Percentiles rank a stretch among this genome's conserved stretches.
Evolutionary conservation across 2,797 vertebrate species (phyloP).

Genomic region (Siniperca scherzeri): DNA sequence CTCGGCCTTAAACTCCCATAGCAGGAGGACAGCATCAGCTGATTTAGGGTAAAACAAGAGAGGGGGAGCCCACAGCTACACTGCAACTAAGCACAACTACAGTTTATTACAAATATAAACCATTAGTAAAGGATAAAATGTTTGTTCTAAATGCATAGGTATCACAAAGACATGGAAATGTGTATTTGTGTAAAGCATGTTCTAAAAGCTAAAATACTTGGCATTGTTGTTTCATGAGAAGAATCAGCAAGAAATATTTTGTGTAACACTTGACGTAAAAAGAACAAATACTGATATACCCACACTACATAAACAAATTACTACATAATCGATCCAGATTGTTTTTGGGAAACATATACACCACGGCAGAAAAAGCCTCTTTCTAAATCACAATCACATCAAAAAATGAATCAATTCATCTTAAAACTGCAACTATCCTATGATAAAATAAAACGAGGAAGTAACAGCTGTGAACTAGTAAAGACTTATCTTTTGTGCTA

Average conservation of each 20-base stretch:
- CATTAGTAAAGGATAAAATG: background rate
- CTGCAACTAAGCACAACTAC: background rate
- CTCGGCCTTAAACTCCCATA: slow-evolving; percentile 62
- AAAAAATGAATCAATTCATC: background rate
- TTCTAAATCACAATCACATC: background rate
- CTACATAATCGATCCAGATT: background rate
- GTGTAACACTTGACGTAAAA: background rate
- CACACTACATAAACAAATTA: background rate
- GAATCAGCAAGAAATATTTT: background rate
- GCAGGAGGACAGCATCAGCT: slow-evolving; percentile 68
- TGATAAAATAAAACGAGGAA: slow-evolving; percentile 3
- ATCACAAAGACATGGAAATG: background rate
- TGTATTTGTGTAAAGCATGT: background rate
- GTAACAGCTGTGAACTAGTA: slow-evolving; percentile 7
- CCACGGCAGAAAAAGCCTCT: background rate
- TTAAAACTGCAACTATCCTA: background rate
- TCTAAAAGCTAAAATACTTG: background rate
- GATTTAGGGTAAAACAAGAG: slow-evolving; percentile 46
- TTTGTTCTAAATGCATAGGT: background rate
- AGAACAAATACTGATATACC: background rate
- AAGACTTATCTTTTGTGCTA: slow-evolving; percentile 24
- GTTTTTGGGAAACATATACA: background rate
- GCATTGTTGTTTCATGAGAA: background rate
- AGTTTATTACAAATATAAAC: background rate
- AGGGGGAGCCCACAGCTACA: slow-evolving; percentile 24